phyloP scores from a whole-genome alignment of 2,888 invertebrate genomes.

The Drosophila algonquin region DNA sequence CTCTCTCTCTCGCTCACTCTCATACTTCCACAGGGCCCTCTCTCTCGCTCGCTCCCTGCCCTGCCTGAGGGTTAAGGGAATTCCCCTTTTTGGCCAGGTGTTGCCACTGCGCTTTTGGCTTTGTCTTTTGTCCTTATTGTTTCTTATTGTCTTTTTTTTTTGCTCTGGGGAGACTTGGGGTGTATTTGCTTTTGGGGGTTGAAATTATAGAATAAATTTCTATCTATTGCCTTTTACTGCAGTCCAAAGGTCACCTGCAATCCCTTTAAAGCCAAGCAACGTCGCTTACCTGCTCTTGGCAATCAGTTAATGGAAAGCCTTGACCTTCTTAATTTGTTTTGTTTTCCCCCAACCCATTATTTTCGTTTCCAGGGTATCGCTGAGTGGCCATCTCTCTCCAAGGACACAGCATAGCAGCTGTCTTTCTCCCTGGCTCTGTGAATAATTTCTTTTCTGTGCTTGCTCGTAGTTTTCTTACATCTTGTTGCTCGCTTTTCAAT shows the following conservation, averaged over 20 bases:
- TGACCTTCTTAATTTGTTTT: conserved; percentile 16
- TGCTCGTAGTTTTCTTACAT: conserved; percentile 21
- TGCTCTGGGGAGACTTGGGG: background rate
- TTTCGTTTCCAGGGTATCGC: conserved; percentile 37
- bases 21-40: no score
- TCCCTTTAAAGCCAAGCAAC: background rate
- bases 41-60: conserved; percentile 4
- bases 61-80: conserved; percentile 10
- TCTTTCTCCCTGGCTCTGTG: conserved; percentile 6
- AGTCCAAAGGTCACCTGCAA: background rate
- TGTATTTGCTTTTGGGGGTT: background rate
- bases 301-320: background rate
- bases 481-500: conserved; percentile 65
- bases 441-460: conserved; percentile 48
- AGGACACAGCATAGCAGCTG: conserved; percentile 13
- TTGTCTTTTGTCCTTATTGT: conserved; percentile 8
- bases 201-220: background rate
- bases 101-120: conserved; percentile 21
- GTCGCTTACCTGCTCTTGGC: background rate
- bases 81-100: background rate
- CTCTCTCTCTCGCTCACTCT: conserved; percentile 4
- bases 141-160: conserved; percentile 12
- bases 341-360: conserved; percentile 9
- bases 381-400: conserved; percentile 34
- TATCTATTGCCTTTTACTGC: background rate